These are phyloP conservation scores for Macropus fuliginosus DNA, from an alignment of 2,797 vertebrate species.

Conservation along the genomic window DNA sequence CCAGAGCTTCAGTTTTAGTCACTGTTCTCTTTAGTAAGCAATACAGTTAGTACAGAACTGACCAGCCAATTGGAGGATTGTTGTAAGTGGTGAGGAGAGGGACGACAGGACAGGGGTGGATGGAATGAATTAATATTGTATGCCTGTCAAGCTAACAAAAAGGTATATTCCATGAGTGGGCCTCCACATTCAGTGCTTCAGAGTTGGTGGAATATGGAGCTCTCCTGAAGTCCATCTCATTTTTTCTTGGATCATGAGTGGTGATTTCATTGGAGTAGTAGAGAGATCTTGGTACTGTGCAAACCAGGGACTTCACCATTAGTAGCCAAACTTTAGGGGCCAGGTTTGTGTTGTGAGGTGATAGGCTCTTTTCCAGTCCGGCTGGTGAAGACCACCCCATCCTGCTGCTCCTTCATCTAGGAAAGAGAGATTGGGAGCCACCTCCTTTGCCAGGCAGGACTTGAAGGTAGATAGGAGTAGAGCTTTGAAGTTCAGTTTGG, in stretches of 20 bases:
- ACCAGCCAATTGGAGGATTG: neutral
- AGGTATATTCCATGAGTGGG: neutral
- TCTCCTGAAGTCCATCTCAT: conserved; percentile 10
- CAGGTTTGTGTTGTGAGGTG: neutral
- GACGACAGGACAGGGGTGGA: neutral
- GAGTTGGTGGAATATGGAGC: neutral
- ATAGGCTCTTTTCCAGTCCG: neutral
- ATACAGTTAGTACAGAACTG: conserved; percentile 5
- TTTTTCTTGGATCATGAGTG: neutral
- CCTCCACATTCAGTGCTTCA: neutral
- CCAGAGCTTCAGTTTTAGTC: neutral
- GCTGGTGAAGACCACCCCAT: neutral
- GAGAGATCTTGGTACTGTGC: neutral
- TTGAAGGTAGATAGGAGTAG: neutral
- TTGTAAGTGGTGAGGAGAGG: conserved; percentile 3
- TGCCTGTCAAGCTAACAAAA: neutral
- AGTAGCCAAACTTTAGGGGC: neutral
- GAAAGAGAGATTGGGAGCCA: neutral
- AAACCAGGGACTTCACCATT: neutral
- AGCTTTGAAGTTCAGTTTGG: neutral
- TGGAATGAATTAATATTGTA: neutral
- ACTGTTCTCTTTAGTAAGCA: neutral
- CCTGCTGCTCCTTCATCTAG: neutral
- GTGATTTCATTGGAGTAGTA: conserved; percentile 1
- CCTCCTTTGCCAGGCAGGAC: neutral